A percentile compares a stretch with the other conserved stretches of the same genome.
These are phyloP conservation scores for Ormyrus pomaceus DNA, from an alignment of 2,888 invertebrate species.

Conservation along the genomic window DNA sequence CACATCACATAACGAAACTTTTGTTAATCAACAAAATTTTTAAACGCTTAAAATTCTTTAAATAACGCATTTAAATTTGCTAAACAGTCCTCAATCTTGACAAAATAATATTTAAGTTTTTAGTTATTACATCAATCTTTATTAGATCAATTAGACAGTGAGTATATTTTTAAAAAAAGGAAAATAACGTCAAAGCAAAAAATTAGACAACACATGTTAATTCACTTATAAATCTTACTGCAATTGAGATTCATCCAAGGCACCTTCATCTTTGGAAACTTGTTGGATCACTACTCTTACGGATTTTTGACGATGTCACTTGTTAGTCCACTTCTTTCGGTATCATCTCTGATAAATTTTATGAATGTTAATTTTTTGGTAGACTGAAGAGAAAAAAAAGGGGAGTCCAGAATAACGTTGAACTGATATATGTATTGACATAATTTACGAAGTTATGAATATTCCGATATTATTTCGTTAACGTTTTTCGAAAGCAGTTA, in stretches of 20 bases:
- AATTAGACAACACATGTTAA: not conserved
- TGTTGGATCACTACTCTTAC: slow-evolving; percentile 22
- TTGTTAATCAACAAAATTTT: too few species aligned
- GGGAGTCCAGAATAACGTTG: not conserved
- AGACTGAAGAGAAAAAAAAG: slow-evolving; percentile 1
- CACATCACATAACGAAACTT: too few species aligned
- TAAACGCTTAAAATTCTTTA: too few species aligned
- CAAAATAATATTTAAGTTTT: too few species aligned
- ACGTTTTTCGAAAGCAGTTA: too few species aligned
- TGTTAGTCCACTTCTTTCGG: not conserved
- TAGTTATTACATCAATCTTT: too few species aligned
- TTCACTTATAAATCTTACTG: slow-evolving; percentile 17
- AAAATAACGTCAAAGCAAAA: too few species aligned
- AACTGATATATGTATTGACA: slow-evolving; percentile 8
- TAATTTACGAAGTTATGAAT: slow-evolving; percentile 6
- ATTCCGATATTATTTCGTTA: not conserved
- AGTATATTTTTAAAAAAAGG: too few species aligned
- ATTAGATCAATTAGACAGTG: too few species aligned
- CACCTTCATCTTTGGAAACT: slow-evolving; percentile 29
- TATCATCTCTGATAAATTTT: slow-evolving; percentile 37
- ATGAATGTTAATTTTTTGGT: not conserved
- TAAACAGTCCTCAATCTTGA: too few species aligned
- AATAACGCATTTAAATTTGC: too few species aligned
- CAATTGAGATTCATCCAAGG: slow-evolving; percentile 15
- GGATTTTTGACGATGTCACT: slow-evolving; percentile 35